phyloP scores from a whole-genome alignment of 2,797 vertebrate genomes.

The Gobio occitaniae region DNA sequence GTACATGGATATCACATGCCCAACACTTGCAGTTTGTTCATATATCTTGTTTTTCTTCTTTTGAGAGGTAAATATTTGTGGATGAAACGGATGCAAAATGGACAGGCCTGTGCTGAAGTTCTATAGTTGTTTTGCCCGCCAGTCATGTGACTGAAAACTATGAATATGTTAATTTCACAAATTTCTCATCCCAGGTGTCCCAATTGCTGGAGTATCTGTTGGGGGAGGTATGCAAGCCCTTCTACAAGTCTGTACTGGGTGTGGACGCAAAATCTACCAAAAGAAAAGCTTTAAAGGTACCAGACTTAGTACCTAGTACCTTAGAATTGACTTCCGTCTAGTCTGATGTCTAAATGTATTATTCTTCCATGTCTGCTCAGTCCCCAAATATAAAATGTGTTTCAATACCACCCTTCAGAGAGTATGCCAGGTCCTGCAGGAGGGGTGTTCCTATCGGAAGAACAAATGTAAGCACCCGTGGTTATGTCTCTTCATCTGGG shows the following conservation, averaged over 20 bases:
- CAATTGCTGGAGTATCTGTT: slow-evolving; percentile 80
- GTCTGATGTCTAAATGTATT: background rate
- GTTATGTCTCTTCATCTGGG: slow-evolving; percentile 90
- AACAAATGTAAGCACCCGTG: slow-evolving; percentile 75
- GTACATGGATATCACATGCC: no score
- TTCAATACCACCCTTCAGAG: slow-evolving; percentile 45
- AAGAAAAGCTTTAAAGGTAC: slow-evolving; percentile 74
- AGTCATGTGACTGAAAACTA: background rate
- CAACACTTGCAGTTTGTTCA: background rate
- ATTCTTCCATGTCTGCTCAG: background rate
- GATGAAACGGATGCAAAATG: background rate
- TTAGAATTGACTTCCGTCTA: background rate
- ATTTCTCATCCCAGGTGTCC: slow-evolving; percentile 74
- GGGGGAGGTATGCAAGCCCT: slow-evolving; percentile 83
- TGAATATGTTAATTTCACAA: background rate
- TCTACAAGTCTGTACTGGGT: slow-evolving; percentile 73
- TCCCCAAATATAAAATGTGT: background rate
- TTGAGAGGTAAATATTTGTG: background rate
- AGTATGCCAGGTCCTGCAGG: slow-evolving; percentile 64
- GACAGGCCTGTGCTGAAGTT: no score
- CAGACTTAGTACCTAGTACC: background rate
- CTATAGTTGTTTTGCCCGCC: background rate
- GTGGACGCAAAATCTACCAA: slow-evolving; percentile 63
- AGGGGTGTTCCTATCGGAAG: slow-evolving; percentile 64
- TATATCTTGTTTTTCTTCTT: background rate